Conservation (phyloP, 1,140 invertebrate genomes). For the Heliconius eleuchia region DNA sequence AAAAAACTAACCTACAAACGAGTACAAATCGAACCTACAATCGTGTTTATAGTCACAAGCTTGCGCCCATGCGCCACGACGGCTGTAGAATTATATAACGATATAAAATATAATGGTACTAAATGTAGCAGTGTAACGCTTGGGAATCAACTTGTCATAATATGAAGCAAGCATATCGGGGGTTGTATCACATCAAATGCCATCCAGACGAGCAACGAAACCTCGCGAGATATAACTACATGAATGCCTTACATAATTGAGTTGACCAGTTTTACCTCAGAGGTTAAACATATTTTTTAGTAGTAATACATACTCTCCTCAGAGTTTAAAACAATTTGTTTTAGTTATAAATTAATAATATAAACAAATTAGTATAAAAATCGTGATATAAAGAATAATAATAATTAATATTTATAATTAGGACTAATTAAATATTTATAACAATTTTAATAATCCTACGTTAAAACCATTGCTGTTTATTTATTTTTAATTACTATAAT, state of each 20-base stretch:
- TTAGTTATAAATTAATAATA: background rate
- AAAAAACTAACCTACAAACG: no score
- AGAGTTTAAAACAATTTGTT: background rate
- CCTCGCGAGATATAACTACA: background rate
- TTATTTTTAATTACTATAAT: background rate
- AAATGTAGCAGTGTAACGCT: background rate
- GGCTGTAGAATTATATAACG: no score
- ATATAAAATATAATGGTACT: background rate
- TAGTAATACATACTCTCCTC: no score
- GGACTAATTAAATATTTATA: background rate
- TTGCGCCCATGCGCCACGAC: no score
- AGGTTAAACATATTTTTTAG: background rate
- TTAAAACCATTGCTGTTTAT: background rate
- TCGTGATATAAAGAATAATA: no score
- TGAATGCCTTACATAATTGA: constrained; percentile 12
- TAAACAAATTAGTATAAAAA: background rate
- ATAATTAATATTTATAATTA: no score
- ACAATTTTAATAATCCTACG: background rate
- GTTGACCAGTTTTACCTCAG: background rate
- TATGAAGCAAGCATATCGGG: background rate
- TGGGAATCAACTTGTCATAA: constrained; percentile 12
- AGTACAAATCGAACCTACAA: no score
- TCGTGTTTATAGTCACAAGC: no score
- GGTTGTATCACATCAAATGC: constrained; percentile 5
- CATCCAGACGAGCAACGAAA: background rate